A percentile compares a stretch with the other conserved stretches of the same genome.
phyloP scores from a whole-genome alignment of 2,113 vertebrate species.

The Trichechus manatus region DNA sequence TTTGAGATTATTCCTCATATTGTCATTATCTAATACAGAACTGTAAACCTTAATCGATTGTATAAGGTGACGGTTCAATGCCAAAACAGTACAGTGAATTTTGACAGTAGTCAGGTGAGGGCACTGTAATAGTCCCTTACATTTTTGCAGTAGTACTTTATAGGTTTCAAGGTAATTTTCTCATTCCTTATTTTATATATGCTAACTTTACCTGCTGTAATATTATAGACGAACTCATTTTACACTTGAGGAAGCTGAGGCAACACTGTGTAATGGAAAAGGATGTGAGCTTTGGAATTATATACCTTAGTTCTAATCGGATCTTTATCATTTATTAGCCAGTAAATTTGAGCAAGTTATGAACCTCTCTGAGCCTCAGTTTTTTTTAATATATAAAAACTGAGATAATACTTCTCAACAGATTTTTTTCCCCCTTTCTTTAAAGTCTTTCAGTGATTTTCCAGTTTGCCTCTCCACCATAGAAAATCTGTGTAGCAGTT shows the following conservation, averaged over 20 bases:
- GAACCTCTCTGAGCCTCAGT: neutral
- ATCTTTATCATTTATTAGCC: conserved; percentile 51
- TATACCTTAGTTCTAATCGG: conserved; percentile 29
- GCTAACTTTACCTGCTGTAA: neutral
- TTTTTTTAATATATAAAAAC: neutral
- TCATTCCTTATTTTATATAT: conserved; percentile 10
- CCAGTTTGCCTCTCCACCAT: neutral
- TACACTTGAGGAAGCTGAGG: conserved; percentile 37
- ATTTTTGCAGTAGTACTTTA: neutral
- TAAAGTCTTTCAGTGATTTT: neutral
- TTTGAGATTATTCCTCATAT: conserved; percentile 2
- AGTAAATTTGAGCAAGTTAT: neutral
- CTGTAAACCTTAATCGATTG: conserved; percentile 17
- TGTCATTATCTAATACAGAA: neutral
- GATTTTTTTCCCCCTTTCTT: neutral
- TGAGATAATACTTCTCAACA: neutral
- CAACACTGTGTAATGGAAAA: conserved; percentile 27
- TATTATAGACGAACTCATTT: neutral
- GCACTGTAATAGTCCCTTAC: neutral
- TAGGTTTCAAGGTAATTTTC: conserved; percentile 32
- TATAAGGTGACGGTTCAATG: neutral
- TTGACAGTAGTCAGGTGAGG: neutral
- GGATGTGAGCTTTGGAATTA: conserved; percentile 38
- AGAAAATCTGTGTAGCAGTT: conserved; percentile 2
- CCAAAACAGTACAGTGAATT: neutral